phyloP scores from a whole-genome alignment of 1,140 invertebrate genomes.

The Pentalonia nigronervosa region DNA sequence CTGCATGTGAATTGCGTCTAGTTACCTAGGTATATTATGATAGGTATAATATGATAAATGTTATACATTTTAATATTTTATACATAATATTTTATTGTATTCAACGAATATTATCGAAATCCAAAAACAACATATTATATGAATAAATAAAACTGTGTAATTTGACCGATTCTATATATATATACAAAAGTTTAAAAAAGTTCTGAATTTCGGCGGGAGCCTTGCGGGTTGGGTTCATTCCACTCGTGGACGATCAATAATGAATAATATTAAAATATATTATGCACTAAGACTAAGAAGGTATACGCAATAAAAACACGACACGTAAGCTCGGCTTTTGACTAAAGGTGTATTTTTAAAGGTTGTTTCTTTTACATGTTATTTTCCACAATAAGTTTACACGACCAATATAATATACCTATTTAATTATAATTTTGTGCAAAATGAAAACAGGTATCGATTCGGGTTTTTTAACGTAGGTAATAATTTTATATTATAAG shows the following conservation, averaged over 20 bases:
- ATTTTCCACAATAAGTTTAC: background rate
- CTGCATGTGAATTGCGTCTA: background rate
- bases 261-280: conserved; percentile 5
- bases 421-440: background rate
- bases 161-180: background rate
- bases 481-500: too few relatives aligned
- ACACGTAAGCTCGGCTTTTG: background rate
- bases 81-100: background rate
- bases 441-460: too few relatives aligned
- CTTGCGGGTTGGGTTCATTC: background rate
- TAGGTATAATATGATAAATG: too few relatives aligned
- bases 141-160: background rate
- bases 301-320: background rate
- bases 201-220: background rate
- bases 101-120: background rate
- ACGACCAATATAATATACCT: background rate
- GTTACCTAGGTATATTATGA: too few relatives aligned
- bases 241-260: background rate
- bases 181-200: background rate
- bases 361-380: background rate
- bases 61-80: too few relatives aligned
- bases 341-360: background rate
- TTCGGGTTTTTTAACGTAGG: too few relatives aligned
- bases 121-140: background rate
- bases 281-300: background rate